Base-by-base conservation (phyloP, 2,888 invertebrate species). In the Salticus scenicus region DNA sequence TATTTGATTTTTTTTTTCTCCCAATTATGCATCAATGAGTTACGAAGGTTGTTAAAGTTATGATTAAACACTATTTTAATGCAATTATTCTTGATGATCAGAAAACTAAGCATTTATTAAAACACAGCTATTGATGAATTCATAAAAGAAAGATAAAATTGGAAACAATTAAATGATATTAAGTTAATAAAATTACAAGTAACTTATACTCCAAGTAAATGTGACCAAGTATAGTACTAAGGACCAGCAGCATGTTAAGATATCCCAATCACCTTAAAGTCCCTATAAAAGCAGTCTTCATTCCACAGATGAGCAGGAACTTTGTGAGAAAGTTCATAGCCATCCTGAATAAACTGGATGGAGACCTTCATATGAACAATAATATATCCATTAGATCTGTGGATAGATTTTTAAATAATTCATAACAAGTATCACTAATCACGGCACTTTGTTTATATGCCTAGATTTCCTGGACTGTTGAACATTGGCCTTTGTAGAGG, bases 381-480 rank as follows among this genome's bases (percentile, higher is more conserved):
- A 37, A 37, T 37, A 7, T 37, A 37, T 37, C 10, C 10, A 37
- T 37, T 37, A 27, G 27, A 14, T 10, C 37, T 33, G 20, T 37
- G 37, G 33, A 41, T 17, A 12, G 12, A 0, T 33, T 69, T n/a
- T 41, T 41, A 24, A 64, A 57, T 24, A 57, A 24, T 57, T 57
- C 5, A 24, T 24, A 24, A 24, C 20, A 57, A 57, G 57, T 57
- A 57, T 57, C 57, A 57, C 57, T 57, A 24, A 24, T 57, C 28
- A 24, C 12, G 24, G 20, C 51, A 31, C 47, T 30, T 78, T n/a
- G n/a, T n/a, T n/a, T 86, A 77, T 37, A 80, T 81, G 24, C 86
- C 81, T 37, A 86, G 79, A 51, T 75, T 87, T 24, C 87, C 87
- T n/a, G 82, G 81, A 66, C 74, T 87, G 73, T 74, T 87, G 64